phyloP scores from a whole-genome alignment of 2,888 invertebrate species.

The Archips crataeganus region DNA sequence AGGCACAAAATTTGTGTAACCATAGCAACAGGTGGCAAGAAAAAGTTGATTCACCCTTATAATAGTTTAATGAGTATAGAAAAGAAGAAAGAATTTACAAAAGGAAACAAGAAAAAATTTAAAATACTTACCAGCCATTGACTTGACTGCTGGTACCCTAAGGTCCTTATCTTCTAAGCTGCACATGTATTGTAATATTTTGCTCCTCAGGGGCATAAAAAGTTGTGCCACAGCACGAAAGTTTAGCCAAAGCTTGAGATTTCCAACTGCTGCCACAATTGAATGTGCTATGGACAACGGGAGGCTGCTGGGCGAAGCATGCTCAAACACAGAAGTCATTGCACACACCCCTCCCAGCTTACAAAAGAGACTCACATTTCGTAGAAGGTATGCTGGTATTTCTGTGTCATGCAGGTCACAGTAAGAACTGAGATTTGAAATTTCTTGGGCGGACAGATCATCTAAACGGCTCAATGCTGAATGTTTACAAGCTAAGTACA shows the following conservation, averaged over 20 bases:
- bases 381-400: conserved; percentile 94
- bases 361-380: conserved; percentile 97
- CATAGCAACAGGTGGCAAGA: too few relatives aligned
- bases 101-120: not conserved
- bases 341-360: conserved; percentile 95
- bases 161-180: conserved; percentile 96
- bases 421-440: conserved; percentile 91
- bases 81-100: not conserved
- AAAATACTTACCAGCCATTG: conserved; percentile 92
- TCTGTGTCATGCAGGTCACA: conserved; percentile 98
- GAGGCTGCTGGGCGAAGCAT: conserved; percentile 89
- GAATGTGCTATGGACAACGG: conserved; percentile 96
- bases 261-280: conserved; percentile 96
- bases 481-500: conserved; percentile 95
- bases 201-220: conserved; percentile 94
- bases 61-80: too few relatives aligned
- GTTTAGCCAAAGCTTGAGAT: conserved; percentile 97
- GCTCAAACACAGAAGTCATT: conserved; percentile 94
- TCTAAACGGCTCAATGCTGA: conserved; percentile 92
- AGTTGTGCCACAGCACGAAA: conserved; percentile 95
- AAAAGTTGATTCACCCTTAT: too few relatives aligned
- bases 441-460: conserved; percentile 94
- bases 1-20: too few relatives aligned
- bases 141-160: conserved; percentile 94
- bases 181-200: conserved; percentile 97